Base-by-base conservation (phyloP, 2,888 invertebrate species). In the Pristionchus entomophagus region DNA sequence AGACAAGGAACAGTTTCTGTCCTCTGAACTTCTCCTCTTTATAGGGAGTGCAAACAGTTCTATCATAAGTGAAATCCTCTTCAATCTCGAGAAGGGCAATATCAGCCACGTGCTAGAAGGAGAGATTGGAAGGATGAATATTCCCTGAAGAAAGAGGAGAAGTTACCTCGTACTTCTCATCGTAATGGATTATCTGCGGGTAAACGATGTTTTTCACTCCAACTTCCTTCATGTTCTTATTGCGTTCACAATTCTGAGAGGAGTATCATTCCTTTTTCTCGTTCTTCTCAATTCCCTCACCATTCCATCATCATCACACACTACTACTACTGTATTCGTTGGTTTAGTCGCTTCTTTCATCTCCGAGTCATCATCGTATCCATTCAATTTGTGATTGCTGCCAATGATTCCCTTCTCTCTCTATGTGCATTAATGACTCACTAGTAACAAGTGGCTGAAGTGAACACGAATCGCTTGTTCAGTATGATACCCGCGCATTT, bases 401-500 rank as follows among this genome's bases (percentile, higher is more conserved):
- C n/a, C n/a, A n/a, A n/a, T n/a, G n/a, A n/a, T n/a, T n/a, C n/a
- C n/a, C n/a, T n/a, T n/a, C n/a, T n/a, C n/a, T n/a, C 56, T 22
- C 5, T 56, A 22, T 14, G 17, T 22, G 56, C n/a, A n/a, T n/a
- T n/a, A 56, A 5, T 22, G 19, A 73, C 73, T 73, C 38, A 73
- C 73, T 73, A 73, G 41, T 73, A 73, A n/a, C 73, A 73, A 10
- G 73, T 73, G 19, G 73, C 73, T 12, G 26, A 5, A 26, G 73
- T 73, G 73, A 73, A 41, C 10, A 73, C 26, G 73, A 73, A 73
- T 41, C 73, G 22, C 41, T 73, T 73, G 41, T 73, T 73, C 12
- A 73, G n/a, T 26, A 73, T 41, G 12, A 73, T 32, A 41, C 73
- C 73, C 26, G 41, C 45, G 32, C 73, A 73, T 26, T 73, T 73